These are phyloP conservation scores for Hypomecis atomaria DNA, from an alignment of 2,888 invertebrate genomes.

Conservation along the genomic window DNA sequence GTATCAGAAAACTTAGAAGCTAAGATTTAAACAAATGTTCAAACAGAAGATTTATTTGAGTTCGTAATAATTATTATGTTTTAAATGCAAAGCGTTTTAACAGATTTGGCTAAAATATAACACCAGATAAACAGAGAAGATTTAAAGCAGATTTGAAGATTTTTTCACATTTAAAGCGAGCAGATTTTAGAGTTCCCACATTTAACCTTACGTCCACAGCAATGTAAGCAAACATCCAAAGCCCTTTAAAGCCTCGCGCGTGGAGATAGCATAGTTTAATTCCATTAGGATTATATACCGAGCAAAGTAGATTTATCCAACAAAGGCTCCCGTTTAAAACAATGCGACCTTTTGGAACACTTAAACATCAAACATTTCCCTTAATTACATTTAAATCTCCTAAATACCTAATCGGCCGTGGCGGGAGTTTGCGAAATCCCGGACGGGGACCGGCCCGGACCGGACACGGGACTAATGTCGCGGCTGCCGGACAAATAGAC, in stretches of 20 bases:
- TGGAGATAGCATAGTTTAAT: slow-evolving; percentile 26
- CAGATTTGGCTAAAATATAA: too few relatives aligned
- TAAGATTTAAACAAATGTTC: too few relatives aligned
- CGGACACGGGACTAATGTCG: slow-evolving; percentile 75
- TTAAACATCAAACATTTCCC: slow-evolving; percentile 44
- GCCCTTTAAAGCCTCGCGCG: slow-evolving; percentile 11
- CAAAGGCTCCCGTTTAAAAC: slow-evolving; percentile 32
- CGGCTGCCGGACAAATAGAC: slow-evolving; percentile 73
- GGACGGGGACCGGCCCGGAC: slow-evolving; percentile 59
- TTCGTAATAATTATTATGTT: too few relatives aligned
- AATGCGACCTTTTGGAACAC: slow-evolving; percentile 42
- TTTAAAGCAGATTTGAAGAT: too few relatives aligned
- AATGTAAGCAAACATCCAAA: slow-evolving; percentile 15
- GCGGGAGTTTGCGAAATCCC: slow-evolving; percentile 49
- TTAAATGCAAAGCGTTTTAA: neutral
- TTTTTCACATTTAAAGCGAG: neutral
- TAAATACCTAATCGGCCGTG: slow-evolving; percentile 46
- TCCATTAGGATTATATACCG: slow-evolving; percentile 31
- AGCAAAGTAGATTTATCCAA: slow-evolving; percentile 36
- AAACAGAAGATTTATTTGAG: too few relatives aligned
- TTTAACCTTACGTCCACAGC: slow-evolving; percentile 1
- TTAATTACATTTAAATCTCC: slow-evolving; percentile 47
- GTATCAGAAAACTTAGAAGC: too few relatives aligned
- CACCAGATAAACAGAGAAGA: neutral
- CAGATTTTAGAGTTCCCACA: neutral